Evolutionary conservation across 2,888 invertebrate genomes (phyloP).

Genomic region (Drosophila pseudotakahashii): DNA sequence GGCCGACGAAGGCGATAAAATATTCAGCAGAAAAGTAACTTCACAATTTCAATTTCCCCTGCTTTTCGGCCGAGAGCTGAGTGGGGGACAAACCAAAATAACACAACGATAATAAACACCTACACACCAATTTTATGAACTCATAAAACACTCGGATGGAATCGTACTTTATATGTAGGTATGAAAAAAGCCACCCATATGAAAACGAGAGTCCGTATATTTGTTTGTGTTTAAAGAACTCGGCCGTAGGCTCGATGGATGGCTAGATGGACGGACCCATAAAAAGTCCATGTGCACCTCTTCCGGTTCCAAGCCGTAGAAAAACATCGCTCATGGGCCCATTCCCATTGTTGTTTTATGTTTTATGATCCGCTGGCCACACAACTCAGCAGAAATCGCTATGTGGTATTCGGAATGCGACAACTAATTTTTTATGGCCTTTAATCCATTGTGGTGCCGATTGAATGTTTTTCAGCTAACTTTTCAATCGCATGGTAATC

Average conservation of each 20-base stretch:
- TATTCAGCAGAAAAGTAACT: conserved; percentile 67
- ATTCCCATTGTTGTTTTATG: conserved; percentile 43
- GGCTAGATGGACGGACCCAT: conserved; percentile 10
- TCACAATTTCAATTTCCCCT: conserved; percentile 75
- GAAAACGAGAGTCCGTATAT: background rate
- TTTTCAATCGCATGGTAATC: conserved; percentile 20
- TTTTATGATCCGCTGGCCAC: conserved; percentile 35
- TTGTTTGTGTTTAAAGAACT: conserved; percentile 10
- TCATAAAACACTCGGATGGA: conserved; percentile 75
- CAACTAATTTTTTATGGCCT: conserved; percentile 45
- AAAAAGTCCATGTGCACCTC: conserved; percentile 54
- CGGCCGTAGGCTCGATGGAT: conserved; percentile 43
- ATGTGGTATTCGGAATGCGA: conserved; percentile 21
- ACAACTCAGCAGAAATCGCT: conserved; percentile 51
- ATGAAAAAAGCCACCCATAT: background rate
- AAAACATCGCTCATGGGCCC: conserved; percentile 28
- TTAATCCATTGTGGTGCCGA: conserved; percentile 32
- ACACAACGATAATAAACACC: conserved; percentile 63
- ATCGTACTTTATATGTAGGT: conserved; percentile 53
- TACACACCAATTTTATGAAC: conserved; percentile 73
- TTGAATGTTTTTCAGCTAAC: conserved; percentile 27
- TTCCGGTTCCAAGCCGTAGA: conserved; percentile 1
- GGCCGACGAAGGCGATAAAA: conserved; percentile 53
- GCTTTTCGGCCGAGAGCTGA: conserved; percentile 10
- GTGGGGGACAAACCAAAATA: conserved; percentile 33